phyloP scores from a whole-genome alignment of 2,113 vertebrate genomes.

The Neolamprologus falcicula region DNA sequence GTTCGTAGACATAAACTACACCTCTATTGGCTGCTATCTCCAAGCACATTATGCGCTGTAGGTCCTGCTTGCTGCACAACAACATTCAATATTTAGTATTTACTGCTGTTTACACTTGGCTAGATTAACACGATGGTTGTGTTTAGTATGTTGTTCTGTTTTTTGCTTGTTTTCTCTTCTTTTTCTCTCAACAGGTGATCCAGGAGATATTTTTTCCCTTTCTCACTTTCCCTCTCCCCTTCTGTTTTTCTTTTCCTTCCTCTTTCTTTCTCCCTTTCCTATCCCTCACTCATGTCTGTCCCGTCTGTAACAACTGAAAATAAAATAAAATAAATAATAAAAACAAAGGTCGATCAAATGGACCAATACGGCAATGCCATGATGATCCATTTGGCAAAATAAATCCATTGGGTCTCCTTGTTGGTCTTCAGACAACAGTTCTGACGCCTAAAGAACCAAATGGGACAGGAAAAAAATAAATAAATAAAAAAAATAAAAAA shows the following conservation, averaged over 20 bases:
- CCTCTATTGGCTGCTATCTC: accelerated
- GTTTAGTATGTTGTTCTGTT: accelerated
- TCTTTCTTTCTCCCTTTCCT: not conserved
- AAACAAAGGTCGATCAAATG: not conserved
- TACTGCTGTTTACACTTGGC: accelerated
- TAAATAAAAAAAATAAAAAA: not conserved
- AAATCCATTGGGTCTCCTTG: not conserved
- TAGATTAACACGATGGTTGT: no score
- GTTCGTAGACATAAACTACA: accelerated
- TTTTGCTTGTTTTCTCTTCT: no score
- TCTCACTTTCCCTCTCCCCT: accelerated
- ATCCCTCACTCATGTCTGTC: not conserved
- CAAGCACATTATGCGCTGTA: accelerated
- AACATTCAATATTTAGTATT: no score
- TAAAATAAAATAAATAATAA: not conserved
- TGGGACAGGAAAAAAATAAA: not conserved
- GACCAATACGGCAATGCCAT: accelerated
- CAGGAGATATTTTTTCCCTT: accelerated
- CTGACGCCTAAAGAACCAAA: not conserved
- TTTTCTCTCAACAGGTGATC: no score
- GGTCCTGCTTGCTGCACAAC: accelerated
- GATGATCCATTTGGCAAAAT: not conserved
- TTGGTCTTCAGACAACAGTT: not conserved
- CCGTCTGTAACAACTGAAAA: not conserved
- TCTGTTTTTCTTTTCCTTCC: not conserved